phyloP scores from a whole-genome alignment of 1,140 invertebrate genomes.

The Nasonia vitripennis region DNA sequence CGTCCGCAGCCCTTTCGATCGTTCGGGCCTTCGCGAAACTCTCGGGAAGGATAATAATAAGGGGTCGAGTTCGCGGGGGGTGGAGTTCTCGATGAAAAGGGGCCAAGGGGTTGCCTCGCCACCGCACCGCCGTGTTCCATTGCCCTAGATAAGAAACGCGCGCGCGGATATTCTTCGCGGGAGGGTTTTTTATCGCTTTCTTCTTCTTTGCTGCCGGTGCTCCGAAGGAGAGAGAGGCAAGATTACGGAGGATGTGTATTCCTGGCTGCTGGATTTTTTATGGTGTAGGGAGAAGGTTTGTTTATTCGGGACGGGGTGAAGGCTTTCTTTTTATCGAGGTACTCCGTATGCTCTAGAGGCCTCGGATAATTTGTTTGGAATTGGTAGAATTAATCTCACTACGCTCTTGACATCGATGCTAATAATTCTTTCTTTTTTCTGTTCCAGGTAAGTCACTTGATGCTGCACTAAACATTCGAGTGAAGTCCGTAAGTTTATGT shows the following conservation, averaged over 20 bases:
- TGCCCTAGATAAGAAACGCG: not conserved
- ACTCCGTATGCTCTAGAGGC: not conserved
- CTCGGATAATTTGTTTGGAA: too few relatives aligned
- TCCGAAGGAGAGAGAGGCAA: not conserved
- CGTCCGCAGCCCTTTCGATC: not conserved
- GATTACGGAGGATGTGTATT: not conserved
- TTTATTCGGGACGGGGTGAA: not conserved
- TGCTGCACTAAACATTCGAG: too few relatives aligned
- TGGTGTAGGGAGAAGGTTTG: not conserved
- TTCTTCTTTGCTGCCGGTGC: not conserved
- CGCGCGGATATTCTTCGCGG: not conserved
- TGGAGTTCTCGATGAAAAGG: not conserved
- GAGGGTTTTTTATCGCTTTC: not conserved
- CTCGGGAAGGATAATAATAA: not conserved
- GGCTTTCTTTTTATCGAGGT: not conserved
- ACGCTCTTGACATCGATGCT: not conserved
- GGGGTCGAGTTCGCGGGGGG: not conserved
- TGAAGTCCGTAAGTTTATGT: not conserved
- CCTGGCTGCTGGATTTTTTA: not conserved
- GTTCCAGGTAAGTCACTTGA: constrained; percentile 35
- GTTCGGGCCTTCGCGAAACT: not conserved
- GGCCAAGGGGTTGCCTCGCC: not conserved
- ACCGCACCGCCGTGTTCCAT: not conserved
- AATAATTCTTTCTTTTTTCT: not conserved
- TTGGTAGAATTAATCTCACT: too few relatives aligned